Percentiles rank a stretch among this genome's conserved stretches.
Evolutionary conservation across 2,888 invertebrate genomes (phyloP).

Genomic region (Autographa gamma): DNA sequence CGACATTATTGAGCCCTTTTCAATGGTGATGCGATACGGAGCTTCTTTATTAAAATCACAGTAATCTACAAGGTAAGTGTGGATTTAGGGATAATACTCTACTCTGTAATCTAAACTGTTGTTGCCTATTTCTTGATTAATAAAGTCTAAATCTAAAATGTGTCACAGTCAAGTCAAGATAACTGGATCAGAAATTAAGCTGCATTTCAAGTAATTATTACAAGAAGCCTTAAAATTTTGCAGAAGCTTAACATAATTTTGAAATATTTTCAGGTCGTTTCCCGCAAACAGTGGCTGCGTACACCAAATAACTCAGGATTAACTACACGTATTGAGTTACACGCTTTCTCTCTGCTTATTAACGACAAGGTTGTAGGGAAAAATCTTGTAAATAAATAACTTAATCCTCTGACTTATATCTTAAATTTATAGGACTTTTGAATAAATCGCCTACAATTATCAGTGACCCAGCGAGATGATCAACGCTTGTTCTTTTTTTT

Average conservation of each 20-base stretch:
- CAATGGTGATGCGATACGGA: slow-evolving; percentile 18
- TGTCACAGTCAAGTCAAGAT: too few relatives aligned
- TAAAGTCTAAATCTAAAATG: too few relatives aligned
- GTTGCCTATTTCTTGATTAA: too few relatives aligned
- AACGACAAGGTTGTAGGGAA: background rate
- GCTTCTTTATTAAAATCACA: slow-evolving; percentile 3
- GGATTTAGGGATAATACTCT: background rate
- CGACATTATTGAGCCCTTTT: slow-evolving; percentile 49
- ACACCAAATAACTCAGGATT: background rate
- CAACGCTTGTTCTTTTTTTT: too few relatives aligned
- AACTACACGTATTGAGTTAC: background rate
- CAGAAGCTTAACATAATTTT: background rate
- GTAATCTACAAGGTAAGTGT: background rate
- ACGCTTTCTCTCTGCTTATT: slow-evolving; percentile 1
- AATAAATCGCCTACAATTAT: background rate
- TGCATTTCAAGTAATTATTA: too few relatives aligned
- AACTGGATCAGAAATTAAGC: too few relatives aligned
- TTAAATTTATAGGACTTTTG: background rate
- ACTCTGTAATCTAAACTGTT: background rate
- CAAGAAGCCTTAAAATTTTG: too few relatives aligned
- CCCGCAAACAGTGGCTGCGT: background rate
- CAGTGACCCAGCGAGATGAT: too few relatives aligned
- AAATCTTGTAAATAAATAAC: background rate
- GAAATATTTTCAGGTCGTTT: background rate
- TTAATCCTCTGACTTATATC: background rate